These are phyloP conservation scores for Myocastor coypus DNA, from an alignment of 2,113 vertebrate genomes.

Conservation along the genomic window DNA sequence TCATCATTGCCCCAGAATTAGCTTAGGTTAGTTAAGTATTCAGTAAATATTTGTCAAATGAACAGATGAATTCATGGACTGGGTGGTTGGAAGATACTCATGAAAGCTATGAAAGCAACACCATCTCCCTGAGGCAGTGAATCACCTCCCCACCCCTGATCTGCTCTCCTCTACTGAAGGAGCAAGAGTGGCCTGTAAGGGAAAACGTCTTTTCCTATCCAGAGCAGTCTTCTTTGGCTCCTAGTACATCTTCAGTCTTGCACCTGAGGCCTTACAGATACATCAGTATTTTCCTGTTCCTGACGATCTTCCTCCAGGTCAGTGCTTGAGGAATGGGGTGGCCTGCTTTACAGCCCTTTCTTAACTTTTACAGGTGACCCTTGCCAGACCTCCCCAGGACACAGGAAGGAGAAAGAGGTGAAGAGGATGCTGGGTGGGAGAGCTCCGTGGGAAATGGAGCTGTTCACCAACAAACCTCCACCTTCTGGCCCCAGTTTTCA, in stretches of 20 bases:
- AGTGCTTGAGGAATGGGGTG: background rate
- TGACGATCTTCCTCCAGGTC: constrained; percentile 6
- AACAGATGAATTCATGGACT: background rate
- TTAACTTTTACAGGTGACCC: background rate
- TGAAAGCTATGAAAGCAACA: background rate
- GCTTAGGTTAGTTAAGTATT: constrained; percentile 55
- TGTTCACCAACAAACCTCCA: background rate
- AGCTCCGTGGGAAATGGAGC: background rate
- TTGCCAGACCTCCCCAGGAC: background rate
- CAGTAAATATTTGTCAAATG: constrained; percentile 4
- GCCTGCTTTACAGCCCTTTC: background rate
- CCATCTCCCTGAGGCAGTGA: background rate
- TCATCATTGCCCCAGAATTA: background rate
- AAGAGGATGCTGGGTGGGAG: background rate
- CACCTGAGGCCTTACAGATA: background rate
- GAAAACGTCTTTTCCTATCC: background rate
- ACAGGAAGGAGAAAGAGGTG: background rate
- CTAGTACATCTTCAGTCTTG: background rate
- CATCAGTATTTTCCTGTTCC: background rate
- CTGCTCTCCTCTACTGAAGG: background rate
- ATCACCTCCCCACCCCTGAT: background rate
- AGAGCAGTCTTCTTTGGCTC: background rate
- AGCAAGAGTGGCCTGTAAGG: background rate
- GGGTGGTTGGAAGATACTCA: constrained; percentile 1
- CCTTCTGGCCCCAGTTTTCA: background rate